phyloP scores from a whole-genome alignment of 1,140 invertebrate genomes.

The Hydropsyche tenuis region DNA sequence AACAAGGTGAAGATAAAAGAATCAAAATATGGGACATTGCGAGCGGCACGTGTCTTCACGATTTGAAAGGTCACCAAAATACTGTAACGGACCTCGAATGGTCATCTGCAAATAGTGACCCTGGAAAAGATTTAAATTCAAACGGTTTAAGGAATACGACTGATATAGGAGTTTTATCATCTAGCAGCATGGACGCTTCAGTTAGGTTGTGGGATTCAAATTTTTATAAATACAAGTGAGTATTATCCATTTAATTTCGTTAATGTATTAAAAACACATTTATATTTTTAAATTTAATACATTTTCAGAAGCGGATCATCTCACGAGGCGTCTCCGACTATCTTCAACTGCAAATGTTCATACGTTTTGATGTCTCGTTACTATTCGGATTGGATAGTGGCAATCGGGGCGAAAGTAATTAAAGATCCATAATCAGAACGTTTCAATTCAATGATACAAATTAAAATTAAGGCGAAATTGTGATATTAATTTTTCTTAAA shows the following conservation, averaged over 20 bases:
- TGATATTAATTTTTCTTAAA: neutral
- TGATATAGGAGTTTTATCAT: constrained; percentile 58
- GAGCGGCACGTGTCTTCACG: constrained; percentile 64
- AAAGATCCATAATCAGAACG: neutral
- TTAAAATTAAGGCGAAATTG: neutral
- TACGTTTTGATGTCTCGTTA: constrained; percentile 61
- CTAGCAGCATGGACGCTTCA: constrained; percentile 60
- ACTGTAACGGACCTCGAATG: constrained; percentile 75
- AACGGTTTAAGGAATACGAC: constrained; percentile 35
- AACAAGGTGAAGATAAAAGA: constrained; percentile 64
- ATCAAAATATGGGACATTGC: constrained; percentile 67
- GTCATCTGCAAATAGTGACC: constrained; percentile 45
- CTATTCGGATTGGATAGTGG: constrained; percentile 60
- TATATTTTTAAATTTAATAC: constrained; percentile 31
- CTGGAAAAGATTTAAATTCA: constrained; percentile 14
- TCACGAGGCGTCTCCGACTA: constrained; percentile 56
- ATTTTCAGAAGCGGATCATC: constrained; percentile 56
- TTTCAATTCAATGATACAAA: neutral
- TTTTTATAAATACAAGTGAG: constrained; percentile 58
- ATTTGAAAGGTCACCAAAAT: constrained; percentile 80
- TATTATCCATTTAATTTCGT: constrained; percentile 12
- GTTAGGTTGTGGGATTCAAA: constrained; percentile 58
- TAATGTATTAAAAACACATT: constrained; percentile 18
- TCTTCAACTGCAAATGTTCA: constrained; percentile 61
- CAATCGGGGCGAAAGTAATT: constrained; percentile 54